Evolutionary conservation across 2,113 vertebrate genomes (phyloP).

Genomic region (Anseranas semipalmata): DNA sequence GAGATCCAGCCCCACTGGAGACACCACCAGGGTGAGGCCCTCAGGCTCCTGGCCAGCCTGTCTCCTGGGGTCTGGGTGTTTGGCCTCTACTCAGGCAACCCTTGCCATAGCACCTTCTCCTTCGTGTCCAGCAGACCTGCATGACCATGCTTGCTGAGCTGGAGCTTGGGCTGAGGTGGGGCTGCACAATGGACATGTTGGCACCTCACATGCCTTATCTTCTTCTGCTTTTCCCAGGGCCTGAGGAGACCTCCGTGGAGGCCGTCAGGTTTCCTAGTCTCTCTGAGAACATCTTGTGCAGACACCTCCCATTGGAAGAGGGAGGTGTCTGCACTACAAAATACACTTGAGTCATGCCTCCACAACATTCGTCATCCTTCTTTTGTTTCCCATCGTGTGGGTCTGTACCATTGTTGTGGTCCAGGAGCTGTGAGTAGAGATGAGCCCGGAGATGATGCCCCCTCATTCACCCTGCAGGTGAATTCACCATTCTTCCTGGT

Average conservation of each 20-base stretch:
- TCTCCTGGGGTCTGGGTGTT: not conserved
- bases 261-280: not conserved
- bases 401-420: no score
- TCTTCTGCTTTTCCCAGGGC: not conserved
- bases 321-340: no score
- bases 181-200: fast-evolving
- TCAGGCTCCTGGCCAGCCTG: fast-evolving
- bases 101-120: fast-evolving
- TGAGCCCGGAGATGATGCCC: no score
- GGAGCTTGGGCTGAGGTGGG: not conserved
- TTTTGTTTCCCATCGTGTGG: no score
- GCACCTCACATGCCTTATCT: fast-evolving
- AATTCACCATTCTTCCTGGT: no score
- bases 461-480: no score
- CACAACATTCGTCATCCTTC: no score
- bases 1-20: not conserved
- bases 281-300: no score
- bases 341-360: no score
- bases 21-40: fast-evolving
- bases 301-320: no score
- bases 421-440: no score
- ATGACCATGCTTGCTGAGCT: no score
- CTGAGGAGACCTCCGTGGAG: not conserved
- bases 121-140: not conserved
- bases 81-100: not conserved